These are phyloP conservation scores for Malurus melanocephalus DNA, from an alignment of 2,113 vertebrate genomes.

Conservation along the genomic window DNA sequence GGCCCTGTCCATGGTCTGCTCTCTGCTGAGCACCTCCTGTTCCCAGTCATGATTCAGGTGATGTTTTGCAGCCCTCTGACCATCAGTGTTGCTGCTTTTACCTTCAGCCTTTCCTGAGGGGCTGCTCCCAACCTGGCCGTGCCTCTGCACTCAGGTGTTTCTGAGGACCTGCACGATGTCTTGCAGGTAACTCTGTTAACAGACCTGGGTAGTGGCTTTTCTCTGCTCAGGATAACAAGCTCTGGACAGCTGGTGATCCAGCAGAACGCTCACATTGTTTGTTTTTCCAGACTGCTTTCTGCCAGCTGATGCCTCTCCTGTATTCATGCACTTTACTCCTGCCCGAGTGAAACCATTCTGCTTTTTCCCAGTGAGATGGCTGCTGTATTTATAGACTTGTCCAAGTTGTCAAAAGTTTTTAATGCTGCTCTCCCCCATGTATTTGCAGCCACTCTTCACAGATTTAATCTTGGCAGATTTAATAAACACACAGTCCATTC, in stretches of 20 bases:
- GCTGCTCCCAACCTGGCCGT: neutral
- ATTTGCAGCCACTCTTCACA: conserved; percentile 2
- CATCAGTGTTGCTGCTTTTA: neutral
- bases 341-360: neutral
- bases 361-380: neutral
- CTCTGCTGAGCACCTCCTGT: neutral
- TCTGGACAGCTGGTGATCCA: neutral
- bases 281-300: neutral
- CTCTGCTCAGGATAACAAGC: neutral
- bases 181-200: neutral
- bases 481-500: conserved; percentile 47
- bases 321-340: neutral
- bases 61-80: neutral
- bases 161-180: neutral
- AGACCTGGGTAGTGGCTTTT: neutral
- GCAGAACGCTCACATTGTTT: neutral
- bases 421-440: neutral
- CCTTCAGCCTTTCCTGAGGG: neutral
- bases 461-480: conserved; percentile 59
- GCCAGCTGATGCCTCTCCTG: neutral
- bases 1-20: neutral
- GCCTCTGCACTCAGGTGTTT: neutral
- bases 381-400: conserved; percentile 39
- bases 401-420: conserved; percentile 48
- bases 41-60: neutral